phyloP scores from a whole-genome alignment of 2,888 invertebrate genomes.

The Heliconius cydno region DNA sequence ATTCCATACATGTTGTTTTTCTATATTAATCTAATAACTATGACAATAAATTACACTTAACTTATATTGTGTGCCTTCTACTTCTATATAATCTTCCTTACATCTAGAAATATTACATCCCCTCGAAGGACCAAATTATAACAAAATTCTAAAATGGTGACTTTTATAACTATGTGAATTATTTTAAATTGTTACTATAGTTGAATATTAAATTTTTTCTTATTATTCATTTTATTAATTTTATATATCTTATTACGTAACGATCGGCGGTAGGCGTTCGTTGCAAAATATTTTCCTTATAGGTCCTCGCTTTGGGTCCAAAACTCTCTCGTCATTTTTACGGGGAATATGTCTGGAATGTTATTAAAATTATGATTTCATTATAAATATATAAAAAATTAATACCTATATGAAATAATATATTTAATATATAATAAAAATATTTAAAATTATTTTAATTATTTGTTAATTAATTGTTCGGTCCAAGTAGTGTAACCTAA shows the following conservation, averaged over 20 bases:
- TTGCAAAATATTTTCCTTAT: constrained; percentile 73
- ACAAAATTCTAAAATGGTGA: not conserved
- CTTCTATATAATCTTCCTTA: not conserved
- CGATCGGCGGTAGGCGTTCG: constrained; percentile 75
- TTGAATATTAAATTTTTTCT: not conserved
- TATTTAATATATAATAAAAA: no score
- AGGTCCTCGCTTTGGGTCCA: constrained; percentile 79
- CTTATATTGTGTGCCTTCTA: not conserved
- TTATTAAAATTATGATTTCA: constrained; percentile 47
- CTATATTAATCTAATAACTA: not conserved
- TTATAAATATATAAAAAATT: not conserved
- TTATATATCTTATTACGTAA: constrained; percentile 58
- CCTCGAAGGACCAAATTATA: not conserved
- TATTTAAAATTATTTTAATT: no score
- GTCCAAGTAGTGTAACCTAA: no score
- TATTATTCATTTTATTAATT: not conserved
- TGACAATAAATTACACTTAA: not conserved
- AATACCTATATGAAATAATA: no score
- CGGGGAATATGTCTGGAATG: constrained; percentile 71
- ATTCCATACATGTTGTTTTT: not conserved
- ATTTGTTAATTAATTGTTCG: no score
- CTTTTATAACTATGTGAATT: not conserved
- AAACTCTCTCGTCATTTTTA: constrained; percentile 73
- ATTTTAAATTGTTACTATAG: not conserved
- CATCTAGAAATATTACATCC: not conserved